Base-by-base conservation (phyloP, 2,797 vertebrate species). In the Champsocephalus esox region DNA sequence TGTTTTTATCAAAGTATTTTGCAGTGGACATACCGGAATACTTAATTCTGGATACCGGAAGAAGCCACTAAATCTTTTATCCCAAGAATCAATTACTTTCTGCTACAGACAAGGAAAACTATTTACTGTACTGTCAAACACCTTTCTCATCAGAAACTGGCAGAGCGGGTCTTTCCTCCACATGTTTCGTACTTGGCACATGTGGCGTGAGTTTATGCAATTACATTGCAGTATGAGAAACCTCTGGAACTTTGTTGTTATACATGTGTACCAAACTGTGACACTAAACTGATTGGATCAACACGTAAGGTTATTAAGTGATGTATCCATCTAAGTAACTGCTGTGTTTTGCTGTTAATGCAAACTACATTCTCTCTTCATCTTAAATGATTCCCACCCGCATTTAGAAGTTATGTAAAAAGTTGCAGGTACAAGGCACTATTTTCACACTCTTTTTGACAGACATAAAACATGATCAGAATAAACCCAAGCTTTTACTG, bases 1-100 rank as follows among this genome's bases (percentile, higher is more conserved):
- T 21, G 21, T 21, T 21, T 21, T 21, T 21, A 21, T 21, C 21
- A 21, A 21, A 21, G 21, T 21, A 2, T 21, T 21, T 21, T 21
- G 21, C 21, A 21, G 21, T 21, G 21, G 21, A 21, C 21, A 21
- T n/a, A n/a, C n/a, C n/a, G n/a, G n/a, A n/a, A n/a, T n/a, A n/a
- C n/a, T n/a, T n/a, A n/a, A n/a, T n/a, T n/a, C n/a, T n/a, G n/a
- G n/a, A 21, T 21, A 21, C 21, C 21, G 21, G 21, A 83, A 85
- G 77, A 68, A 60, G 57, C 66, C 51, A 66, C 60, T 51, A 73
- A 86, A 85, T 85, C 71, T 86, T 85, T 83, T 71, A 82, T 87
- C 70, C 34, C 17, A 45, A 45, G 81, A 9, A 58, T 73, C 32
- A 45, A 41, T 70, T 61, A 66, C 77, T 82, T 81, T 84, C 62